Evolutionary conservation across 2,113 vertebrate species (phyloP).

Genomic region (Clarias batrachus): DNA sequence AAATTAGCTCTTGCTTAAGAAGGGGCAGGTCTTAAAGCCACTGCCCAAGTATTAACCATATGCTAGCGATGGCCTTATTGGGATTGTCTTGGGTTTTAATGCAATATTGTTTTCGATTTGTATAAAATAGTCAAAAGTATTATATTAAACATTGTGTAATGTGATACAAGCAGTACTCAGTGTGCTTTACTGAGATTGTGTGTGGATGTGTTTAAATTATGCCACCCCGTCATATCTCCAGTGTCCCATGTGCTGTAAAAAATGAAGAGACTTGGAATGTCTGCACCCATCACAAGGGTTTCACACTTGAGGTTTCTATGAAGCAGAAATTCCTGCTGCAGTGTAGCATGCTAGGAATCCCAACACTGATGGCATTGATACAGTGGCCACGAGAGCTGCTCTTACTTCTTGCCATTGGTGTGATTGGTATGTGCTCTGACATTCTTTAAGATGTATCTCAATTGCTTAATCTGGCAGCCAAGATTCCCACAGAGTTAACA

Average conservation of each 20-base stretch:
- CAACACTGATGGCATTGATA: slow-evolving; percentile 12
- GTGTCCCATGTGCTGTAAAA: neutral
- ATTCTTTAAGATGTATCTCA: slow-evolving; percentile 43
- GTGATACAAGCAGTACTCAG: slow-evolving; percentile 53
- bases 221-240: neutral
- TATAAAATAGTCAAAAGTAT: slow-evolving; percentile 94
- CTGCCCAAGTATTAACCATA: slow-evolving; percentile 76
- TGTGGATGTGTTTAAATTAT: neutral
- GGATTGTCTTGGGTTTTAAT: slow-evolving; percentile 85
- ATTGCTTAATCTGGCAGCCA: slow-evolving; percentile 42
- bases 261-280: slow-evolving; percentile 4
- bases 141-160: slow-evolving; percentile 98
- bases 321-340: slow-evolving; percentile 18
- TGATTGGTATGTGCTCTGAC: slow-evolving; percentile 35
- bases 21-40: slow-evolving; percentile 60
- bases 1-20: slow-evolving; percentile 58
- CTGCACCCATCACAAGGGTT: neutral
- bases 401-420: neutral
- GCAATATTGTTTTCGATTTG: slow-evolving; percentile 94
- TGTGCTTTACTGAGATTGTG: neutral
- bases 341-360: slow-evolving; percentile 45
- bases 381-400: slow-evolving; percentile 9
- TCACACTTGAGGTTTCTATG: slow-evolving; percentile 12
- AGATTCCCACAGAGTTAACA: slow-evolving; percentile 35
- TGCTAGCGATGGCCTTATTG: slow-evolving; percentile 89